These are phyloP conservation scores for Henricia sp. DNA, from an alignment of 53 echinoderm and acorn worm species.

Conservation along the genomic window DNA sequence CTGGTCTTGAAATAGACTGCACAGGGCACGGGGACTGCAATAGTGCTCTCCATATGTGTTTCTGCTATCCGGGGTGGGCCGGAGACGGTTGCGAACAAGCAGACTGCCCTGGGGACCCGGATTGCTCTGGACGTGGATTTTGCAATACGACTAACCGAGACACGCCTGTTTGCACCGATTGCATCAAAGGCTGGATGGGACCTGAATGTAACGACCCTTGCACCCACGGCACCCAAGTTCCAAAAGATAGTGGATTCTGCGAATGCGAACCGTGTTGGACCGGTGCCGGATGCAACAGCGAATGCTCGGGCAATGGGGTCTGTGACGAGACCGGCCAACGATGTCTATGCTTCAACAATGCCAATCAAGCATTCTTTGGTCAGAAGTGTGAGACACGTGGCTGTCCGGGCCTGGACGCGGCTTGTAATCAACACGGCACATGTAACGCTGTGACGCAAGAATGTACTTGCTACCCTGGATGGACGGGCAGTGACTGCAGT, in stretches of 20 bases:
- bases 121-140: constrained; percentile 78
- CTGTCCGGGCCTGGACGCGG: constrained; percentile 80
- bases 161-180: constrained; percentile 70
- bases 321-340: constrained; percentile 55
- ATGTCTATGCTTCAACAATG: constrained; percentile 70
- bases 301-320: constrained; percentile 81
- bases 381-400: constrained; percentile 73
- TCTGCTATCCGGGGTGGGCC: constrained; percentile 89
- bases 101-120: constrained; percentile 85
- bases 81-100: constrained; percentile 85
- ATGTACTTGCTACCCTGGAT: constrained; percentile 92
- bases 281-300: constrained; percentile 82
- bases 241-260: constrained; percentile 74
- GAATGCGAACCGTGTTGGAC: constrained; percentile 84
- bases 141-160: constrained; percentile 65
- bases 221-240: constrained; percentile 64
- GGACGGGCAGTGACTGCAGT: constrained; percentile 81
- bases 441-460: constrained; percentile 72
- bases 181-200: constrained; percentile 80
- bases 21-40: constrained; percentile 92
- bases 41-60: constrained; percentile 77
- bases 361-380: constrained; percentile 63
- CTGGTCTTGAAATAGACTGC: constrained; percentile 79
- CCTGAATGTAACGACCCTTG: constrained; percentile 77
- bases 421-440: constrained; percentile 80